phyloP scores from a whole-genome alignment of 2,113 vertebrate genomes.

The Hymenochirus boettgeri region DNA sequence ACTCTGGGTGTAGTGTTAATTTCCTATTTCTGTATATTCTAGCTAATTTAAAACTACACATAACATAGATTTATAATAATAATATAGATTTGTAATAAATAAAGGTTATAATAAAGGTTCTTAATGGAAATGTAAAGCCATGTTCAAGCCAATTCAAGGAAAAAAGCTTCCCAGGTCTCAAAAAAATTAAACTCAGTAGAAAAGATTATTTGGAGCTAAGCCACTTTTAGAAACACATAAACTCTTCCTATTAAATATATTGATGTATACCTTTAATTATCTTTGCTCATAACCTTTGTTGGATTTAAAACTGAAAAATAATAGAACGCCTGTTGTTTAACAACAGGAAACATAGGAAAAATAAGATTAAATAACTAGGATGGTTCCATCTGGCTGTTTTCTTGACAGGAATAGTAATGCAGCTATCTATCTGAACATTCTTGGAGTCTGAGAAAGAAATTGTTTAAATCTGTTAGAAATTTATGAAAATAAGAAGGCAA shows the following conservation, averaged over 20 bases:
- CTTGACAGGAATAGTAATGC: conserved; percentile 31
- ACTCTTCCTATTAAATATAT: neutral
- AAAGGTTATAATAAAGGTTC: too few species aligned
- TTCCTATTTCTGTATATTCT: too few species aligned
- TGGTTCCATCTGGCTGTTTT: conserved; percentile 26
- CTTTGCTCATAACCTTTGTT: conserved; percentile 20
- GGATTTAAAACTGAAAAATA: conserved; percentile 29
- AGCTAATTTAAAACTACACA: too few species aligned
- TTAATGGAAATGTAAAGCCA: too few species aligned
- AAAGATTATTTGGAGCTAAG: neutral
- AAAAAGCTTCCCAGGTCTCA: too few species aligned
- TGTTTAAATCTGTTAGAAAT: conserved; percentile 1
- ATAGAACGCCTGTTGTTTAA: conserved; percentile 28
- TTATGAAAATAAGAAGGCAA: too few species aligned
- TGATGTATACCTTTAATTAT: conserved; percentile 38
- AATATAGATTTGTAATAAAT: too few species aligned
- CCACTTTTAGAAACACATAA: neutral
- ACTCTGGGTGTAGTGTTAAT: too few species aligned
- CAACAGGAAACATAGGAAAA: conserved; percentile 9
- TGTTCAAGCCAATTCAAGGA: too few species aligned
- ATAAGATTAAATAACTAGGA: conserved; percentile 30
- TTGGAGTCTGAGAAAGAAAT: conserved; percentile 8
- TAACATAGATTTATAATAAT: too few species aligned
- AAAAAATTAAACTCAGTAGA: too few species aligned
- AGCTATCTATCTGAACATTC: neutral